Evolutionary conservation across 2,113 vertebrate genomes (phyloP).

Genomic region (Cromileptes altivelis): DNA sequence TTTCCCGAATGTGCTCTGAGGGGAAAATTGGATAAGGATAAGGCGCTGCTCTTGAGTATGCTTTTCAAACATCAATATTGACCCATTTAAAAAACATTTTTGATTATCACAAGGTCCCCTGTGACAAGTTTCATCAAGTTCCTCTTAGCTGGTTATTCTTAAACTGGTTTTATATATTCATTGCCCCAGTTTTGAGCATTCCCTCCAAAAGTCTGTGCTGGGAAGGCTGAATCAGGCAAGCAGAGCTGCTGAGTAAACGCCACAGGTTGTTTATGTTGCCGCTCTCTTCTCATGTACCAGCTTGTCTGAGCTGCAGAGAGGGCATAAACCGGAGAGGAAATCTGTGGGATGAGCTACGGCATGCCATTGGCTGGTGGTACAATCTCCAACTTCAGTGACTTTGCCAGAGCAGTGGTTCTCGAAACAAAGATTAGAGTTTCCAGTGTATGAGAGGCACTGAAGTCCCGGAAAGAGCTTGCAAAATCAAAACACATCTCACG

Average conservation of each 20-base stretch:
- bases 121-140: background rate
- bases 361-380: conserved; percentile 14
- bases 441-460: background rate
- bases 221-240: background rate
- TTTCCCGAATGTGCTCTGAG: background rate
- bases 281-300: conserved; percentile 32
- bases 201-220: background rate
- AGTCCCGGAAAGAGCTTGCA: conserved; percentile 2
- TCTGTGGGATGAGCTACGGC: conserved; percentile 36
- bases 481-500: conserved; percentile 10
- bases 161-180: background rate
- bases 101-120: background rate
- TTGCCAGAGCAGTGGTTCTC: conserved; percentile 33
- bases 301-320: conserved; percentile 43
- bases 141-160: background rate
- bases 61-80: conserved; percentile 24
- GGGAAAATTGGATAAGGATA: conserved; percentile 24
- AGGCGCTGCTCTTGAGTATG: background rate
- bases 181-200: background rate
- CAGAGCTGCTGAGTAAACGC: conserved; percentile 12
- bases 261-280: conserved; percentile 44
- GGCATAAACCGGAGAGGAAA: conserved; percentile 54
- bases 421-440: conserved; percentile 43
- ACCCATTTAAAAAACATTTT: background rate
- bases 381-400: conserved; percentile 27